Evolutionary conservation across 1,140 invertebrate genomes (phyloP), one percentile per base, ranked within the genome.

Genomic region (Oedothorax gibbosus): DNA sequence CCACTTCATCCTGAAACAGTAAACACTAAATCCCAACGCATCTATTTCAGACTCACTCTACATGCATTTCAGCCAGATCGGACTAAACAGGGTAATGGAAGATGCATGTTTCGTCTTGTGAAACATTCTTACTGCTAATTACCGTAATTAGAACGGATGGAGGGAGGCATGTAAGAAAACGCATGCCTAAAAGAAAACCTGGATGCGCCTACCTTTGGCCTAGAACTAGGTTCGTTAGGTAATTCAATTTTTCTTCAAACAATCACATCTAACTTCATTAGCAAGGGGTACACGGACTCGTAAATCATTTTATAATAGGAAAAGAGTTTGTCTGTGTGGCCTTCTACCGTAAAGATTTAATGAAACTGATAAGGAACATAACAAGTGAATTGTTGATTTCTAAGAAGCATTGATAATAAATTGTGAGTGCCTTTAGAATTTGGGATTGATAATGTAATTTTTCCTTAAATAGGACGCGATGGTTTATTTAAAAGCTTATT

Each of bases 181-280:
- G 12, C 18, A 54, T 71, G 50, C 69, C 69, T 53, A 71, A n/a
- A 15, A 11, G 49, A 5, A 49, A 53, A 15, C 35, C 5, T n/a
- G 7, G 8, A 12, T 51, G 54, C 9, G 49, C 50, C 35, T 35
- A 35, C 35, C 35, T 35, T 35, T 54, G 49, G 21, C 51, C n/a
- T 71, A 71, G 50, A 71, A 71, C 69, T 54, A 3, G 60, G 14
- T 57, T 50, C 18, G 9, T 12, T n/a, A 68, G 20, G 11, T 77
- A 79, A 79, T 79, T 79, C 51, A 79, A 79, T 79, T 79, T 79
- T 68, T 68, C 77, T 79, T 79, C 62, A 79, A 79, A 79, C 77
- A 79, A 79, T 79, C 77, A 68, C 64, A 64, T 62, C 20, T 79
- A 79, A 79, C 68, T 65, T 79, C 62, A 12, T 79, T 68, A 68